These are phyloP conservation scores for Electrophaes corylata DNA, from an alignment of 2,888 invertebrate genomes.

Conservation along the genomic window DNA sequence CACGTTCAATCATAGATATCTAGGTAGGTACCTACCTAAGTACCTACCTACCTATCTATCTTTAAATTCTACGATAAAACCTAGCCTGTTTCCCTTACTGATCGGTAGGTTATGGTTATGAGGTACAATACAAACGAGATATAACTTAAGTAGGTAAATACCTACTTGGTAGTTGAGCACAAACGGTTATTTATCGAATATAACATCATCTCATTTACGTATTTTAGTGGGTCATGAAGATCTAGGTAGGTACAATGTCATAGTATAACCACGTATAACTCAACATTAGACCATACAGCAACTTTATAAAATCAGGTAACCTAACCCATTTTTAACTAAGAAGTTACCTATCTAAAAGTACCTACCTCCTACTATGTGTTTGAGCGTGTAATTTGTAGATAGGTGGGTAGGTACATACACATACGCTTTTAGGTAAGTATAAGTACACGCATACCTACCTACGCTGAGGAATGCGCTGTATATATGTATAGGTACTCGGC, in stretches of 20 bases:
- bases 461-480: constrained; percentile 77
- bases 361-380: constrained; percentile 11
- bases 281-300: constrained; percentile 33
- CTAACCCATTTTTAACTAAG: constrained; percentile 38
- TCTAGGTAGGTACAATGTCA: constrained; percentile 43
- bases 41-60: too few species aligned
- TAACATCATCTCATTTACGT: constrained; percentile 33
- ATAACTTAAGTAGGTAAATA: constrained; percentile 9
- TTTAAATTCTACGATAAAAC: background rate
- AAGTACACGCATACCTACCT: constrained; percentile 50
- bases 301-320: constrained; percentile 44
- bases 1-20: too few species aligned
- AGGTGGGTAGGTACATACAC: constrained; percentile 57
- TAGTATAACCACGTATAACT: too few species aligned
- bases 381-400: constrained; percentile 6
- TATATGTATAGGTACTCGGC: constrained; percentile 60
- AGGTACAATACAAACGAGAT: too few species aligned
- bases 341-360: too few species aligned
- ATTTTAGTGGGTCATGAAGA: constrained; percentile 43
- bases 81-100: background rate
- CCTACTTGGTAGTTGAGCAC: constrained; percentile 9
- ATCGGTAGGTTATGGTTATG: background rate
- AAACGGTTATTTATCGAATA: constrained; percentile 13
- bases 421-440: constrained; percentile 45
- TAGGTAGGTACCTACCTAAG: background rate